These are phyloP conservation scores for Chloropsis hardwickii DNA, from an alignment of 2,113 vertebrate genomes.

Conservation along the genomic window DNA sequence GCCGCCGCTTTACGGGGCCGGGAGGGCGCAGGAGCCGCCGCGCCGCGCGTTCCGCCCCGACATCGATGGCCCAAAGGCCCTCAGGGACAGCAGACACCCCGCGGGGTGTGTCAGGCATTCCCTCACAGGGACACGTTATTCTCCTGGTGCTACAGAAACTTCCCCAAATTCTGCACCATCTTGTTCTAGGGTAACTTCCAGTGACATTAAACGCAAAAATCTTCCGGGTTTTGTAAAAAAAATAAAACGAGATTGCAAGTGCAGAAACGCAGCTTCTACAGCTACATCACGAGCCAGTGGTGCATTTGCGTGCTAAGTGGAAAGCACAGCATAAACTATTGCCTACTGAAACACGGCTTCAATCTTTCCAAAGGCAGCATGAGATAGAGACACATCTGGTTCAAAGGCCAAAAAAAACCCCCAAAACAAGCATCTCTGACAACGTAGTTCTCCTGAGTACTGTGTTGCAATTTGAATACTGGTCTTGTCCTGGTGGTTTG, in stretches of 20 bases:
- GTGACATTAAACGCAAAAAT: background rate
- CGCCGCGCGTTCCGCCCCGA: background rate
- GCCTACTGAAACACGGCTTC: background rate
- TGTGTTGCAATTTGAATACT: background rate
- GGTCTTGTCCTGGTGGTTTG: background rate
- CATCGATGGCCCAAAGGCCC: fast-evolving
- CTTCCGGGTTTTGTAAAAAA: background rate
- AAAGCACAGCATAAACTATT: background rate
- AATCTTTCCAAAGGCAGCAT: background rate
- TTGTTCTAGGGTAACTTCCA: background rate
- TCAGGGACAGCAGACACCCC: fast-evolving
- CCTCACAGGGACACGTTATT: fast-evolving
- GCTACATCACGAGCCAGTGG: fast-evolving
- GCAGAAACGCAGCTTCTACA: background rate
- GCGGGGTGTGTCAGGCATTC: fast-evolving
- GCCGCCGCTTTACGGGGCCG: background rate
- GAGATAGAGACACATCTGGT: background rate
- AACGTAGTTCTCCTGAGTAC: background rate
- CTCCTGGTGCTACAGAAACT: background rate
- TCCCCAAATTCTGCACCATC: background rate
- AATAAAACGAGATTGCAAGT: background rate
- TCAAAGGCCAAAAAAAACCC: background rate
- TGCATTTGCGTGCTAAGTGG: background rate
- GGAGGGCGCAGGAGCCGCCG: background rate
- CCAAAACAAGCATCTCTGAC: background rate